Evolutionary conservation across 2,888 invertebrate species (phyloP).

Genomic region (Pycnomerus fuliginosus): DNA sequence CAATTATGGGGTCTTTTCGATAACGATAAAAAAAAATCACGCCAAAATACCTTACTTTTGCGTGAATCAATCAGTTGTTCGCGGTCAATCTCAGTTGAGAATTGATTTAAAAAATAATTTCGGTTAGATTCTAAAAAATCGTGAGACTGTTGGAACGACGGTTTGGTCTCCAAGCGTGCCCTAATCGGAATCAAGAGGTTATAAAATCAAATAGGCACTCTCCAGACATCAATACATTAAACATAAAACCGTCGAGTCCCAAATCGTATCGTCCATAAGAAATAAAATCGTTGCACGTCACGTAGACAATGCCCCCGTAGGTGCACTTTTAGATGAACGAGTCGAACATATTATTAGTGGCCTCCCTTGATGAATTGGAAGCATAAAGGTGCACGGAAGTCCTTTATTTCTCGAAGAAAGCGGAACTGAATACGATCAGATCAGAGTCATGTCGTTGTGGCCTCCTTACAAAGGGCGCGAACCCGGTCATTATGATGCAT

Average conservation of each 20-base stretch:
- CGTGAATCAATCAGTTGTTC: too few relatives aligned
- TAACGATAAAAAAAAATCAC: too few relatives aligned
- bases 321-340: conserved; percentile 44
- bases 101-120: too few relatives aligned
- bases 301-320: conserved; percentile 45
- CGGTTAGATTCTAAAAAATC: too few relatives aligned
- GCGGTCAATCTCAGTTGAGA: too few relatives aligned
- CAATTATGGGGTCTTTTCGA: too few relatives aligned
- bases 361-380: conserved; percentile 47
- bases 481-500: conserved; percentile 41
- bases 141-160: conserved; percentile 5
- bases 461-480: conserved; percentile 34
- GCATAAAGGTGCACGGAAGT: conserved; percentile 53
- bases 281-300: conserved; percentile 33
- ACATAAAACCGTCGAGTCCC: conserved; percentile 32
- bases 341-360: conserved; percentile 49
- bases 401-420: conserved; percentile 47
- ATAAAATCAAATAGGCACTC: conserved; percentile 38
- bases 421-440: conserved; percentile 51
- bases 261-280: conserved; percentile 21
- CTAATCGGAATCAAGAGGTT: conserved; percentile 35
- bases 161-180: conserved; percentile 6
- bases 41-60: too few relatives aligned
- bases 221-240: conserved; percentile 51
- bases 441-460: conserved; percentile 48